Conservation (phyloP, 2,888 invertebrate species). For the Lepidocyrtoides sp. region DNA sequence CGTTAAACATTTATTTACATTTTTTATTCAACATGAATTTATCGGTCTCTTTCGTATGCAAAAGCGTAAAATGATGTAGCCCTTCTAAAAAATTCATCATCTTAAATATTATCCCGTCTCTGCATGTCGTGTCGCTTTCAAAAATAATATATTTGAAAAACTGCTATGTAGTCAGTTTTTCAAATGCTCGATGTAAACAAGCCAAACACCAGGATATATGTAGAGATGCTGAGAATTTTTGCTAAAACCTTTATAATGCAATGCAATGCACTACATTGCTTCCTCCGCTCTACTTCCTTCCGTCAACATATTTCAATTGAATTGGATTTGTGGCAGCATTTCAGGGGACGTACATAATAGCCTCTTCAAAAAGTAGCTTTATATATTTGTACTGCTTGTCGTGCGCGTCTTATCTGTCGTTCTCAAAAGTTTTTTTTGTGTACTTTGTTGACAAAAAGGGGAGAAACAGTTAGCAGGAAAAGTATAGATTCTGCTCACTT, state of each 20-base stretch:
- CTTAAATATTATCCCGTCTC: neutral
- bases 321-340: constrained; percentile 9
- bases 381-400: neutral
- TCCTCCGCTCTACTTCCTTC: constrained; percentile 3
- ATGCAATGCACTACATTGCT: neutral
- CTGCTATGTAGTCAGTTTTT: neutral
- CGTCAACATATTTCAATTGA: constrained; percentile 25
- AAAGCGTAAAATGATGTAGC: neutral
- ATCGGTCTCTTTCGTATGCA: neutral
- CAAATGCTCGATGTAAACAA: neutral
- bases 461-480: neutral
- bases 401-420: neutral
- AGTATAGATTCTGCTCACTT: neutral
- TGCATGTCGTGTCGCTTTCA: neutral
- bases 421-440: neutral
- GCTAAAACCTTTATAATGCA: neutral
- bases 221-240: no score
- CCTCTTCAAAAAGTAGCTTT: no score
- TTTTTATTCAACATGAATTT: neutral
- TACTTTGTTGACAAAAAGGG: neutral
- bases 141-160: constrained; percentile 1
- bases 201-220: neutral
- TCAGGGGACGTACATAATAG: neutral
- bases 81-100: neutral
- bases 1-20: neutral